phyloP scores from a whole-genome alignment of 2,113 vertebrate species.

The Mirza zaza region DNA sequence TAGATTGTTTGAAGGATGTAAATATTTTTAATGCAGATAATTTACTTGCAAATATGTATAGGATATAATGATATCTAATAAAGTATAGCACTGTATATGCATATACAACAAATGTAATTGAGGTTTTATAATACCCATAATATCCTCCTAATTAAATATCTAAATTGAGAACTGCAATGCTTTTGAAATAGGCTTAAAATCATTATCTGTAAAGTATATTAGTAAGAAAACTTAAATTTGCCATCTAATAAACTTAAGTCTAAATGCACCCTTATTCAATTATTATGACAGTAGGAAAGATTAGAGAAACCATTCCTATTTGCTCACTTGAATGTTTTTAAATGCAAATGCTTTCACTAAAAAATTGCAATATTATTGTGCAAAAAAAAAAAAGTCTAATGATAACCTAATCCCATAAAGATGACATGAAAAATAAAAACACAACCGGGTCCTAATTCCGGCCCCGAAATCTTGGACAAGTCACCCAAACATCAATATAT shows the following conservation, averaged over 20 bases:
- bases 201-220: not conserved
- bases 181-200: conserved; percentile 27
- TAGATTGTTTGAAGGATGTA: not conserved
- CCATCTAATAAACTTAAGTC: not conserved
- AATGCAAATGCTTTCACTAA: not conserved
- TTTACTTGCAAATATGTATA: not conserved
- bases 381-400: not conserved
- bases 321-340: not conserved
- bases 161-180: not conserved
- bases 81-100: not conserved
- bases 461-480: not conserved
- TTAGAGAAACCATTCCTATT: not conserved
- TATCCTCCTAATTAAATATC: not conserved
- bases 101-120: not conserved
- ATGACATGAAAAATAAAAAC: not conserved
- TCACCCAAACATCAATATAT: not conserved
- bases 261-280: not conserved
- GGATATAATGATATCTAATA: not conserved
- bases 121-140: not conserved
- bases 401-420: not conserved
- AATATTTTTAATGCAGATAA: not conserved
- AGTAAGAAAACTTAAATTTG: not conserved
- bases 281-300: not conserved
- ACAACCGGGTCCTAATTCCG: not conserved
- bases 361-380: not conserved